These are phyloP conservation scores for Sebastes steindachneri DNA, from an alignment of 2,797 vertebrate species.

Conservation along the genomic window DNA sequence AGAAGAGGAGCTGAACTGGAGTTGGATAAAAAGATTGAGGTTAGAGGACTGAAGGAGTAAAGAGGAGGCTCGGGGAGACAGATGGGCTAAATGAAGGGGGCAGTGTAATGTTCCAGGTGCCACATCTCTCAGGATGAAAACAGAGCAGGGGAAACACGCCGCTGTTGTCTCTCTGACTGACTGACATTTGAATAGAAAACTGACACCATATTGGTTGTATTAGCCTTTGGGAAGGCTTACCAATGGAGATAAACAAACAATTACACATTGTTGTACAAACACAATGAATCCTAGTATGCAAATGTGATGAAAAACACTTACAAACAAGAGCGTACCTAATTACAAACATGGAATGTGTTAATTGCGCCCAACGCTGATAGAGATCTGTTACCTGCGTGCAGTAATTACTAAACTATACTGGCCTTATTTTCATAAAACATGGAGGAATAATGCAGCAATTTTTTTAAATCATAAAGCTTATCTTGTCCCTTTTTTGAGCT, in stretches of 20 bases:
- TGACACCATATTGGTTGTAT: conserved; percentile 4
- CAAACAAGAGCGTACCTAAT: neutral
- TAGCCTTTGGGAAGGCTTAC: conserved; percentile 9
- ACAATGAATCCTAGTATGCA: neutral
- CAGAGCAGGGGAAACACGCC: conserved; percentile 7
- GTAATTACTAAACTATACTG: neutral
- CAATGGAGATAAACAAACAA: conserved; percentile 26
- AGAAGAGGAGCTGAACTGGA: neutral
- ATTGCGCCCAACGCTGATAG: neutral
- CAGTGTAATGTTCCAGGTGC: conserved; percentile 17
- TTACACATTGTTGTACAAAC: conserved; percentile 14
- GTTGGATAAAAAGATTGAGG: neutral
- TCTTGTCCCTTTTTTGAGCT: conserved; percentile 10
- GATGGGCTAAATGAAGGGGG: conserved; percentile 14
- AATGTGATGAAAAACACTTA: neutral
- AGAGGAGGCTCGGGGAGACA: conserved; percentile 1
- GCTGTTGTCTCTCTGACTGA: neutral
- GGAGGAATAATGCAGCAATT: neutral
- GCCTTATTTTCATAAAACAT: conserved; percentile 4
- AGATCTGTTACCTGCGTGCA: neutral
- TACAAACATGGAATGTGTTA: neutral
- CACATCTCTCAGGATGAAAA: conserved; percentile 20
- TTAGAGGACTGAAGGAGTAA: neutral
- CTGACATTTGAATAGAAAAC: conserved; percentile 23
- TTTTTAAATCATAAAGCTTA: conserved; percentile 28